phyloP scores from a whole-genome alignment of 64 coral and sea anemone genomes.

The Hydrozoanthus tunicans region DNA sequence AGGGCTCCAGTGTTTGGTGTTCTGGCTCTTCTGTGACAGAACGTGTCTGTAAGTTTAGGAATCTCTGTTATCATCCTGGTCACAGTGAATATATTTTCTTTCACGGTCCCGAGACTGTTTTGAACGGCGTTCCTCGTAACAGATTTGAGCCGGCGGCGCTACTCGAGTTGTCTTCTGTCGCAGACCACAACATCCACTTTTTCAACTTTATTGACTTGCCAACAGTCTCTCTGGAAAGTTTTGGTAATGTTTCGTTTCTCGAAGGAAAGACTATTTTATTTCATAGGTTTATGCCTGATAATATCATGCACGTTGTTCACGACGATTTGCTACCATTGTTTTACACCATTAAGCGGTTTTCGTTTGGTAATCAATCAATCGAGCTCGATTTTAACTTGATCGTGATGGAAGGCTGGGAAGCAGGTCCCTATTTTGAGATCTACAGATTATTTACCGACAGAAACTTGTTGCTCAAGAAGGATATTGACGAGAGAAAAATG shows the following conservation, averaged over 20 bases:
- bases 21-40: slow-evolving; percentile 56
- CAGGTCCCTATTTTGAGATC: slow-evolving; percentile 67
- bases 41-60: slow-evolving; percentile 90
- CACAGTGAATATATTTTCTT: slow-evolving; percentile 88
- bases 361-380: slow-evolving; percentile 37
- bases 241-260: slow-evolving; percentile 65
- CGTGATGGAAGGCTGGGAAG: slow-evolving; percentile 86
- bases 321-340: slow-evolving; percentile 93
- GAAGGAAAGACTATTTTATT: slow-evolving; percentile 78
- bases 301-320: slow-evolving; percentile 95
- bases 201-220: slow-evolving; percentile 92
- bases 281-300: slow-evolving; percentile 90
- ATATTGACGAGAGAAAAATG: slow-evolving; percentile 50
- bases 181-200: slow-evolving; percentile 90
- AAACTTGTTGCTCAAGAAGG: slow-evolving; percentile 36
- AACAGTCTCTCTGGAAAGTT: slow-evolving; percentile 38
- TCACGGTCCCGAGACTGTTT: slow-evolving; percentile 72
- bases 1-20: slow-evolving; percentile 87
- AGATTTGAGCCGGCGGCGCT: slow-evolving; percentile 84
- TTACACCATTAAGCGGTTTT: slow-evolving; percentile 75
- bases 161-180: slow-evolving; percentile 86
- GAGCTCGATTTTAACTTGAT: slow-evolving; percentile 63
- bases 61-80: slow-evolving; percentile 80
- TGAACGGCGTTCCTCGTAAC: slow-evolving; percentile 78
- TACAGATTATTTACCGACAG: slow-evolving; percentile 87